phyloP scores from a whole-genome alignment of 2,113 vertebrate species.

The Prochilodus magdalenae region DNA sequence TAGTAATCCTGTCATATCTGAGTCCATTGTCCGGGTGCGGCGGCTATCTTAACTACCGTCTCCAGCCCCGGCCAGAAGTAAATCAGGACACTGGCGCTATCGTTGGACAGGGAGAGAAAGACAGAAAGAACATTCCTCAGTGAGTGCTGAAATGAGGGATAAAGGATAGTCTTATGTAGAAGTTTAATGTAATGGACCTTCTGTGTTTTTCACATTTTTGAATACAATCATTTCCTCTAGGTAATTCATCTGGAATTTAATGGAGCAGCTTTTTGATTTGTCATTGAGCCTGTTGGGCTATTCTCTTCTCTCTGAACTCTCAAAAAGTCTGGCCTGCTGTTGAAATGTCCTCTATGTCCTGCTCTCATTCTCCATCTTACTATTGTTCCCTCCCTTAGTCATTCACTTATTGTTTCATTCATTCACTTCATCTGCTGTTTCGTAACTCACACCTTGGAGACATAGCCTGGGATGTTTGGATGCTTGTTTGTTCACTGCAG shows the following conservation, averaged over 20 bases:
- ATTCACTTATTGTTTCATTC: slow-evolving; percentile 27
- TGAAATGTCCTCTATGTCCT: neutral
- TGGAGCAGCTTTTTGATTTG: no score
- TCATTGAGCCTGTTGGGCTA: neutral
- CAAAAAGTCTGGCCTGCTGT: no score
- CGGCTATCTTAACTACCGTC: slow-evolving; percentile 37
- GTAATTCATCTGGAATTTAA: no score
- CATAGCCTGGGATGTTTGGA: slow-evolving; percentile 14
- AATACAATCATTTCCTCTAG: no score
- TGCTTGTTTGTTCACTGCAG: slow-evolving; percentile 47
- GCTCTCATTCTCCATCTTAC: neutral
- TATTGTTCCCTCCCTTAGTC: neutral
- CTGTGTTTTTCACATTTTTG: no score
- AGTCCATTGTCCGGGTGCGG: slow-evolving; percentile 67
- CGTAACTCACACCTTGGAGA: slow-evolving; percentile 15
- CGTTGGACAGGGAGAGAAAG: slow-evolving; percentile 21
- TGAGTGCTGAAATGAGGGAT: neutral
- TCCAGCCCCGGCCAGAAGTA: slow-evolving; percentile 46
- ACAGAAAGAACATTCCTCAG: neutral
- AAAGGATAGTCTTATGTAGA: slow-evolving; percentile 9
- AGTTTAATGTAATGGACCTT: slow-evolving; percentile 1
- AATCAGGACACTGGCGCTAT: slow-evolving; percentile 56
- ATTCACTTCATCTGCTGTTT: slow-evolving; percentile 5
- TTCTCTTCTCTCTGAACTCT: no score
- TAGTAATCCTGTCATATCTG: slow-evolving; percentile 61